Evolutionary conservation across 2,888 invertebrate species (phyloP).

Genomic region (Formica aserva): DNA sequence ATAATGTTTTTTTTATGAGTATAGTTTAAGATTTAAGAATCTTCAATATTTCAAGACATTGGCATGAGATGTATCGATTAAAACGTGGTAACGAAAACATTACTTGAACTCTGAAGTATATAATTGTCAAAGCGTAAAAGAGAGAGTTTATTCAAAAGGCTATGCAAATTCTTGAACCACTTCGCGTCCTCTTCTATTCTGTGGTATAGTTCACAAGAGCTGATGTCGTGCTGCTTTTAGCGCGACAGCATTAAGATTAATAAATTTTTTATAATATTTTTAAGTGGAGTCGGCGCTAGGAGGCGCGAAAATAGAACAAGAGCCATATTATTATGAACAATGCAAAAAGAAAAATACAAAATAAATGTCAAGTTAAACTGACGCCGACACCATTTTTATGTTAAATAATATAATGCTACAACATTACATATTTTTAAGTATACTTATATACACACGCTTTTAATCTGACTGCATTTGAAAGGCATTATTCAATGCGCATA

Average conservation of each 20-base stretch:
- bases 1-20: background rate
- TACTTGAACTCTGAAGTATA: background rate
- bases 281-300: constrained; percentile 48
- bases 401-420: constrained; percentile 5
- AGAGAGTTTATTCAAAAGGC: constrained; percentile 17
- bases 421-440: constrained; percentile 4
- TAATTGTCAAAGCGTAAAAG: constrained; percentile 9
- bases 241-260: constrained; percentile 48
- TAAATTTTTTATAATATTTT: constrained; percentile 51
- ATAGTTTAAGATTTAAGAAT: background rate
- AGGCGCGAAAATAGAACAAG: constrained; percentile 26
- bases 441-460: constrained; percentile 42
- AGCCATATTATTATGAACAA: background rate
- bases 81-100: constrained; percentile 6
- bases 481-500: constrained; percentile 63
- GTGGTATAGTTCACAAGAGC: constrained; percentile 36
- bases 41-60: background rate
- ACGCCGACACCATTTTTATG: constrained; percentile 19
- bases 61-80: constrained; percentile 2
- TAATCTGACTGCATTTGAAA: constrained; percentile 45
- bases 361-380: background rate
- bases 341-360: background rate
- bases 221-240: constrained; percentile 54
- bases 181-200: background rate
- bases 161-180: constrained; percentile 20